Evolutionary conservation across 1,140 invertebrate species (phyloP), one percentile per base, ranked within the genome.

Genomic region (Harpegnathos saltator): DNA sequence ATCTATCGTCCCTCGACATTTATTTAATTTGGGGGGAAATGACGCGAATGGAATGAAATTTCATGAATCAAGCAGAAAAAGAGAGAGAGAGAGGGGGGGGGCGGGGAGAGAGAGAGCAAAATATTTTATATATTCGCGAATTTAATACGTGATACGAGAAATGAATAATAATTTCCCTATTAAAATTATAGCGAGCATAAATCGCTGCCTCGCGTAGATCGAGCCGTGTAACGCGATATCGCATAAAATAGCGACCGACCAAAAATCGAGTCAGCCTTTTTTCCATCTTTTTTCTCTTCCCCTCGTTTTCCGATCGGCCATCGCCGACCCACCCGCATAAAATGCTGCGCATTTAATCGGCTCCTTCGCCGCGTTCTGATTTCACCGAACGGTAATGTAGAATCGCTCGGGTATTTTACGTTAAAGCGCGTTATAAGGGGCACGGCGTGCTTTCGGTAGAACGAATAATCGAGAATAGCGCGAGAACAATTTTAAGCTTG

Each of bases 401-500:
- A 74, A 61, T 2, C 54, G 15, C 33, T 48, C 38, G 22, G 29
- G n/a, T 56, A 22, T 73, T 24, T 15, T 4, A 9, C 71, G 12
- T 71, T 71, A 71, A 71, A 56, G 56, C 22, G 24, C 17, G 38
- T 62, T 62, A 44, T 26, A 52, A 50, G 38, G 19, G 73, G 63
- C 33, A 26, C 59, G n/a, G n/a, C n/a, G 26, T 17, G 19, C 24
- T 69, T 38, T 81, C 48, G 15, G 19, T 33, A 15, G 33, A 26
- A 71, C 38, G 72, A 80, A 63, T 71, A 44, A 83, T 66, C 56
- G 66, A 33, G 58, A 80, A 71, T 63, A 56, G 50, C 44, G 48
- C 50, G 56, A 68, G 68, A 62, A 59, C 74, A 72, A 58, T 73
- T 62, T 62, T 62, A 85, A 75, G 69, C 71, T 82, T 74, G 73